Evolutionary conservation across 1,140 invertebrate genomes (phyloP).

Genomic region (Heterodera carotae): DNA sequence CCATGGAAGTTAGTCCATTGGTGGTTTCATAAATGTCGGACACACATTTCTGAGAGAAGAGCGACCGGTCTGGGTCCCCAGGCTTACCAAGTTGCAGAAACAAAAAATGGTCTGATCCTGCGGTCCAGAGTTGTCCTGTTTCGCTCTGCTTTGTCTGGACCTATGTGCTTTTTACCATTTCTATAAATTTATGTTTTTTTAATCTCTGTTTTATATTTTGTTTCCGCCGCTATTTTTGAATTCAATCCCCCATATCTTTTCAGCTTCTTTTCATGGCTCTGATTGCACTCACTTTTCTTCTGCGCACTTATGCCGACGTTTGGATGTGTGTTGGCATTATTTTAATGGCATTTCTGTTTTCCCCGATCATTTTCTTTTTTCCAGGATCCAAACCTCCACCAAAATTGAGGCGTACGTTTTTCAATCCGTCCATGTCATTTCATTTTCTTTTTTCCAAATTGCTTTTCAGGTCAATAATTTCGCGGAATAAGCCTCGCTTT

Average conservation of each 20-base stretch:
- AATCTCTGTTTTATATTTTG: too few species aligned
- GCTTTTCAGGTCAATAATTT: slow-evolving; percentile 82
- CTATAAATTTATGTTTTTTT: too few species aligned
- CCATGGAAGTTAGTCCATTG: slow-evolving; percentile 65
- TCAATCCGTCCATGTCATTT: too few species aligned
- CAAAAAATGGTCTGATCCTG: slow-evolving; percentile 23
- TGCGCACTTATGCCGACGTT: slow-evolving; percentile 88
- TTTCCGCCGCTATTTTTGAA: too few species aligned
- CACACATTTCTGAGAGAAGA: too few species aligned
- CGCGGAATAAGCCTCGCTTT: slow-evolving; percentile 79
- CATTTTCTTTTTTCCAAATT: slow-evolving; percentile 29
- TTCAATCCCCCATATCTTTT: slow-evolving; percentile 66
- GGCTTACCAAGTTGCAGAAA: too few species aligned
- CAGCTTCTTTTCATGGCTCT: slow-evolving; percentile 76
- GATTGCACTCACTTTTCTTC: slow-evolving; percentile 79
- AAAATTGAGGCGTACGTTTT: slow-evolving; percentile 77
- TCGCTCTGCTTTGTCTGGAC: too few species aligned
- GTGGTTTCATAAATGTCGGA: too few species aligned
- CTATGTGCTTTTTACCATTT: too few species aligned
- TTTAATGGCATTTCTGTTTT: background rate
- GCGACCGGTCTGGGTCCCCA: too few species aligned
- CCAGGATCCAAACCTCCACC: slow-evolving; percentile 70
- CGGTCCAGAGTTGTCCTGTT: too few species aligned
- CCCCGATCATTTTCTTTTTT: background rate
- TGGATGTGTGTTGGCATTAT: slow-evolving; percentile 73